These are phyloP conservation scores for Uromys caudimaculatus DNA, from an alignment of 2,797 vertebrate genomes.

Conservation along the genomic window DNA sequence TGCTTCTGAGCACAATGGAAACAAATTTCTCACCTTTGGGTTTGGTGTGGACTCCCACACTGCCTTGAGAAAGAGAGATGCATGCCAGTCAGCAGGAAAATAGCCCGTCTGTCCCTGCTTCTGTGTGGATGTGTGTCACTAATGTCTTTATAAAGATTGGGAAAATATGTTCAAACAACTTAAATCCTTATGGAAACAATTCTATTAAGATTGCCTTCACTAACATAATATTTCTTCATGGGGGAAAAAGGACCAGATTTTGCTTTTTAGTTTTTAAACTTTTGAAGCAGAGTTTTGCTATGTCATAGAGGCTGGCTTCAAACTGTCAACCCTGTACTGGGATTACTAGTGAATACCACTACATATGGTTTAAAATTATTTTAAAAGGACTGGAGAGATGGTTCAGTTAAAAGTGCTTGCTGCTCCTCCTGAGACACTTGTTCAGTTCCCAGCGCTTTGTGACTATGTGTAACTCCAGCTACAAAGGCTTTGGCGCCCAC, in stretches of 20 bases:
- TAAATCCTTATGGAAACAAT: conserved; percentile 8
- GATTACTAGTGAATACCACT: background rate
- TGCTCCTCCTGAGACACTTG: background rate
- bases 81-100: background rate
- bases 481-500: background rate
- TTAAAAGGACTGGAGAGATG: background rate
- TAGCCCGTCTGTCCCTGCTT: background rate
- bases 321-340: background rate
- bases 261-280: background rate
- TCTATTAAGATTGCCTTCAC: background rate
- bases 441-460: background rate
- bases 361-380: background rate
- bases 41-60: background rate
- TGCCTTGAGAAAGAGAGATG: background rate
- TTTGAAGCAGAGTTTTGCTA: background rate
- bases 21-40: background rate
- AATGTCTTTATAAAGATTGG: background rate
- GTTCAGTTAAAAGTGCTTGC: background rate
- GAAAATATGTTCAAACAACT: background rate
- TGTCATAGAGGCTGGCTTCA: background rate
- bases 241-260: background rate
- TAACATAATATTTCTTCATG: background rate
- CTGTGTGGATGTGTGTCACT: background rate
- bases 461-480: background rate
- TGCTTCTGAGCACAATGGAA: background rate